Base-by-base conservation (phyloP, 2,113 vertebrate species). In the Pangasianodon gigas region DNA sequence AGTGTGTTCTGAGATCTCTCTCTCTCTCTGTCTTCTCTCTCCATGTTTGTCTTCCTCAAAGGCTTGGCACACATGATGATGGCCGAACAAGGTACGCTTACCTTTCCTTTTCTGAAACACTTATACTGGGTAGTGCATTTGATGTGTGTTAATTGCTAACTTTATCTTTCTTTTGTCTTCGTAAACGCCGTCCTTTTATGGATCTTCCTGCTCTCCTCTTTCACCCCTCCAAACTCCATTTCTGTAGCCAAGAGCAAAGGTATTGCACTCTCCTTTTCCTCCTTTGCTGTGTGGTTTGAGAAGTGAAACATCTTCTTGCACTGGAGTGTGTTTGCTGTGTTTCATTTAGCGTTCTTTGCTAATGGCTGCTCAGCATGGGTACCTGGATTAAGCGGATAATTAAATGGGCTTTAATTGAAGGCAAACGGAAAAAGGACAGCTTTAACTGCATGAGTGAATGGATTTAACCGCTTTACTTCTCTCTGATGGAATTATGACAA, bases 181-280 rank as follows among this genome's bases (percentile, higher is more conserved):
- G 67, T 81, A 71, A 84, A 86, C 86, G 69, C 91, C 93, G 91
- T 92, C 95, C 87, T 81, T 94, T 93, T 95, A 90, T 79, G 96
- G 96, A 92, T 92, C 89, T 96, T 0, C 82, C 81, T 91, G 93
- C 93, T 91, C 95, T 92, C 95, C 93, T 95, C 0, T 84, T 94
- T 91, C 94, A 91, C 93, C 91, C 95, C 92, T 95, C 93, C 95
- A 0, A 94, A 92, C 87, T 92, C 93, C 96, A 92, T 96, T 91
- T 96, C 94, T 96, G 91, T 97, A 99, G 98, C 97, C 97, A 98
- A 98, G 97, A 98, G 97, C 96, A 99, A 99, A 99, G 98, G 98
- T 99, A 99, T 96, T 96, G 94, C 90, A n/a, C 82, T 91, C 44
- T 95, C 95, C 24, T 62, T 95, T 8, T 92, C 67, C 92, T 95